phyloP scores from a whole-genome alignment of 1,140 invertebrate species.

The Lepidurus packardi region DNA sequence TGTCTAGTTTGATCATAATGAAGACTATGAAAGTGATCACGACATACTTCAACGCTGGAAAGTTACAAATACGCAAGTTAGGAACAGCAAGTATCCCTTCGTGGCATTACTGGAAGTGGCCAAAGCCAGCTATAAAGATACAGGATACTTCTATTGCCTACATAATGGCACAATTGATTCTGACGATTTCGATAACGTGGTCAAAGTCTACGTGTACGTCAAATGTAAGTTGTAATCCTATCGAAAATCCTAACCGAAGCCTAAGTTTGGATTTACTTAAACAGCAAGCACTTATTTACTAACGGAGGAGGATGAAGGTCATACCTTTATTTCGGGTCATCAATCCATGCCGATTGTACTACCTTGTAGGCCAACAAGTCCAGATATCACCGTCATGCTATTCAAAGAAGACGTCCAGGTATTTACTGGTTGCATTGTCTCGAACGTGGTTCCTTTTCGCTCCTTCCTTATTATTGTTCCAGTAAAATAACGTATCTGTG shows the following conservation, averaged over 20 bases:
- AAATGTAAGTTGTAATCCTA: background rate
- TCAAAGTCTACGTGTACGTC: background rate
- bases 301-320: background rate
- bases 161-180: background rate
- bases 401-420: too few relatives aligned
- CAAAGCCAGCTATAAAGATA: constrained; percentile 4
- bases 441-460: too few relatives aligned
- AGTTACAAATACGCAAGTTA: too few relatives aligned
- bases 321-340: background rate
- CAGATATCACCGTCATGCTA: background rate
- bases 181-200: background rate
- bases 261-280: background rate
- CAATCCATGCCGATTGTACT: background rate
- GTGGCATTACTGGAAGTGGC: background rate
- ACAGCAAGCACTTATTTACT: background rate
- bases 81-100: background rate
- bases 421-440: too few relatives aligned
- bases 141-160: background rate
- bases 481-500: too few relatives aligned
- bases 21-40: too few relatives aligned
- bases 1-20: too few relatives aligned
- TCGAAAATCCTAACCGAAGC: too few relatives aligned
- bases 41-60: too few relatives aligned
- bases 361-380: constrained; percentile 26
- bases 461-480: too few relatives aligned